Conservation (phyloP, 1,140 invertebrate species). For the Aphidius ervi region DNA sequence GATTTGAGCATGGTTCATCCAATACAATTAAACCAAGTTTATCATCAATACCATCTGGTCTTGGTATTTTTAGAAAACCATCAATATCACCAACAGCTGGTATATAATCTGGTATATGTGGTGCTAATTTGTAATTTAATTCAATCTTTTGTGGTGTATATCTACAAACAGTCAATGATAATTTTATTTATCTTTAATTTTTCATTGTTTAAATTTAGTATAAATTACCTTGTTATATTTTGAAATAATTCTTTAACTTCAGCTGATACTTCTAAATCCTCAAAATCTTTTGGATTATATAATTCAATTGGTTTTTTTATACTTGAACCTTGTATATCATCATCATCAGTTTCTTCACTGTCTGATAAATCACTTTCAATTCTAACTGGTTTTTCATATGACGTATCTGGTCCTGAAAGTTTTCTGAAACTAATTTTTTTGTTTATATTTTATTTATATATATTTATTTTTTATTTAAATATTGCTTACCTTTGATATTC, state of each 20-base stretch:
- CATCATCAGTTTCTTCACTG: constrained; percentile 45
- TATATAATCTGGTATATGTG: constrained; percentile 95
- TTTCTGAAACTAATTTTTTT: constrained; percentile 14
- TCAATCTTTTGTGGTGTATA: constrained; percentile 91
- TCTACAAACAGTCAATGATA: constrained; percentile 35
- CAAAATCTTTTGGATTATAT: constrained; percentile 82
- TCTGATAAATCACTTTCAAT: constrained; percentile 44
- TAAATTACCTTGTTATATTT: constrained; percentile 77
- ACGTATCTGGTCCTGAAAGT: constrained; percentile 27
- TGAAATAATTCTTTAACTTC: constrained; percentile 92
- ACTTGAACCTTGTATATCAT: constrained; percentile 42
- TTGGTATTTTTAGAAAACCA: constrained; percentile 89
- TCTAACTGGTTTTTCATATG: constrained; percentile 35
- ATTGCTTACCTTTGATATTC: constrained; percentile 31
- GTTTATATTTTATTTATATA: background rate
- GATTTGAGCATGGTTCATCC: constrained; percentile 91
- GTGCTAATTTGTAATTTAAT: constrained; percentile 83
- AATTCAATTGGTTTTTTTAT: constrained; percentile 56
- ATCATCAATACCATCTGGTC: constrained; percentile 71
- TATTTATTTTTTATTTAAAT: constrained; percentile 10
- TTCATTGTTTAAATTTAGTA: background rate
- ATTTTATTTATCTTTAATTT: constrained; percentile 5
- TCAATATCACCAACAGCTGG: constrained; percentile 98
- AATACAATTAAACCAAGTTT: constrained; percentile 79
- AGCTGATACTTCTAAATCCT: constrained; percentile 73